These are phyloP conservation scores for Cinara cedri DNA, from an alignment of 2,888 invertebrate genomes.

Conservation along the genomic window DNA sequence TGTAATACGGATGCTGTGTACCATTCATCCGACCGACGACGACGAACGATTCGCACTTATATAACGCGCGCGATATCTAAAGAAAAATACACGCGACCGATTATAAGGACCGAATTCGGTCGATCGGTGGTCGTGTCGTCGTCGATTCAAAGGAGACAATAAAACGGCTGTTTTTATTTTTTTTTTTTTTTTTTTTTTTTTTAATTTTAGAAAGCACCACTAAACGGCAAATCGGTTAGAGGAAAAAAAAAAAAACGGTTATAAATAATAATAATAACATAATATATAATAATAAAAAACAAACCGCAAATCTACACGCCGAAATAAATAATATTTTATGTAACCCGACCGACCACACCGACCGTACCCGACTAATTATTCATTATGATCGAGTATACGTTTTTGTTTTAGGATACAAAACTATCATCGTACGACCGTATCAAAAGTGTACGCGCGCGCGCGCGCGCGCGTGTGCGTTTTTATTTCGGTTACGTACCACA, in stretches of 20 bases:
- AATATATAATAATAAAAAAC: too few species aligned
- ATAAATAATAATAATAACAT: neutral
- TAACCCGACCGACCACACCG: neutral
- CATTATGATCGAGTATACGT: constrained; percentile 7
- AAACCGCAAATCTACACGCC: constrained; percentile 19
- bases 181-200: neutral
- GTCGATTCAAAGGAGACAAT: constrained; percentile 13
- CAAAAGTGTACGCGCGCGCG: too few species aligned
- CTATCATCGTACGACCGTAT: too few species aligned
- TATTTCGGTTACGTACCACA: too few species aligned
- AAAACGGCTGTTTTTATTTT: neutral
- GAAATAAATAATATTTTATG: constrained; percentile 9
- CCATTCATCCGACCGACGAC: too few species aligned
- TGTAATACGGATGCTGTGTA: too few species aligned
- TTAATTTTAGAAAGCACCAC: constrained; percentile 25
- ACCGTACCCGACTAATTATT: constrained; percentile 13
- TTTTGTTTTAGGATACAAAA: too few species aligned
- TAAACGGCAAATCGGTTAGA: neutral
- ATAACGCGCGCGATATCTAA: too few species aligned
- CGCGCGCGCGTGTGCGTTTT: too few species aligned
- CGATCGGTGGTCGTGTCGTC: neutral
- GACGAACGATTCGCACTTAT: too few species aligned
- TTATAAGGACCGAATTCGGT: constrained; percentile 4
- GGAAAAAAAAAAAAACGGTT: neutral
- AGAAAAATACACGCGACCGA: constrained; percentile 3